Conservation (phyloP, 2,888 invertebrate species). For the Caprella mutica region DNA sequence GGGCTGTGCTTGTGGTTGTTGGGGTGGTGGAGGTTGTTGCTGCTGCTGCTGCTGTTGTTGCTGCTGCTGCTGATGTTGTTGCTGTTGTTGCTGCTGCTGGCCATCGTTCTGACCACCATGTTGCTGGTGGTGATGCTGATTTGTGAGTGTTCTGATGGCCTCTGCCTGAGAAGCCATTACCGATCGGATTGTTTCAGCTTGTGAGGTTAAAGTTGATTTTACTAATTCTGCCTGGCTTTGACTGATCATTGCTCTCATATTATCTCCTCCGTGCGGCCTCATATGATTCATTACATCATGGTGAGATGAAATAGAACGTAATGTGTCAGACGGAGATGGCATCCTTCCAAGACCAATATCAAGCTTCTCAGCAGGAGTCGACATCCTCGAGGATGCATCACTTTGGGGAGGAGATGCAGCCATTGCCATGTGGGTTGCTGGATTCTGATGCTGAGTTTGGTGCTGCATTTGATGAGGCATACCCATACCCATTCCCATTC, state of each 20-base stretch:
- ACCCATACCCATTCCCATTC: constrained; percentile 35
- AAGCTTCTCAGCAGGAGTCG: constrained; percentile 36
- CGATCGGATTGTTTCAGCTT: constrained; percentile 71
- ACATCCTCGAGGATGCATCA: constrained; percentile 53
- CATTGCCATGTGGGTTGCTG: constrained; percentile 35
- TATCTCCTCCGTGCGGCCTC: constrained; percentile 34
- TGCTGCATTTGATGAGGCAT: constrained; percentile 32
- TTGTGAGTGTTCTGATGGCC: constrained; percentile 30
- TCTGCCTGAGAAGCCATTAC: constrained; percentile 61
- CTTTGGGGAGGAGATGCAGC: constrained; percentile 76
- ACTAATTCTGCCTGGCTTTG: constrained; percentile 35
- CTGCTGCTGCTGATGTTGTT: constrained; percentile 31
- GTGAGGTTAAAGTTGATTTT: constrained; percentile 52
- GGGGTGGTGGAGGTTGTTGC: constrained; percentile 35
- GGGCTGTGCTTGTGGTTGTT: constrained; percentile 34
- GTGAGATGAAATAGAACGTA: constrained; percentile 30
- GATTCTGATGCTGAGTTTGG: constrained; percentile 17
- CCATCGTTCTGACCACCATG: constrained; percentile 14
- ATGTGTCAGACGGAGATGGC: constrained; percentile 34
- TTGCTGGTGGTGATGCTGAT: constrained; percentile 28
- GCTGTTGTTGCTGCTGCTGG: constrained; percentile 31
- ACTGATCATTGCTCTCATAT: constrained; percentile 34
- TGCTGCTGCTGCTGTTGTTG: constrained; percentile 35
- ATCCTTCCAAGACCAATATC: constrained; percentile 35
- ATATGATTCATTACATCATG: constrained; percentile 36